phyloP scores from a whole-genome alignment of 2,888 invertebrate species.

The Cecidostiba fungosa region DNA sequence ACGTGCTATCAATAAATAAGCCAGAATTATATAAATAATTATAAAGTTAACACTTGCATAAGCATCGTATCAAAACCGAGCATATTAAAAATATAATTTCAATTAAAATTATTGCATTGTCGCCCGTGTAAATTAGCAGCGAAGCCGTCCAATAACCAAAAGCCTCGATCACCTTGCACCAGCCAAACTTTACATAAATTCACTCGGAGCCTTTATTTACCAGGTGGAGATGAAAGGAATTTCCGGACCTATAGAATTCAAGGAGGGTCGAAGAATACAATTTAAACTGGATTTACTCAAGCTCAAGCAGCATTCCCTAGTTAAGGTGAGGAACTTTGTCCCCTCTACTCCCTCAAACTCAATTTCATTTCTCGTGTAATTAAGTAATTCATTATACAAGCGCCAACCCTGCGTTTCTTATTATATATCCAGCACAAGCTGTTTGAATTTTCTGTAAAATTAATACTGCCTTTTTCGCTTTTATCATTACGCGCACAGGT shows the following conservation, averaged over 20 bases:
- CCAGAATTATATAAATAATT: too few relatives aligned
- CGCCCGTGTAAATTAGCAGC: background rate
- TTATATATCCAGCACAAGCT: background rate
- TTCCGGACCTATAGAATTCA: conserved; percentile 90
- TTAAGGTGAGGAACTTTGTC: conserved; percentile 80
- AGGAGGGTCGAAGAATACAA: conserved; percentile 88
- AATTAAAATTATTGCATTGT: background rate
- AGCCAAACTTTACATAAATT: background rate
- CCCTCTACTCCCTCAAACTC: conserved; percentile 10
- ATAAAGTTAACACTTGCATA: too few relatives aligned
- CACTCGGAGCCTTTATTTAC: background rate
- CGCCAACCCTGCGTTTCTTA: background rate
- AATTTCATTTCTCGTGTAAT: conserved; percentile 34
- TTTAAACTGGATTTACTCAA: conserved; percentile 89
- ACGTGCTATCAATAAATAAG: too few relatives aligned
- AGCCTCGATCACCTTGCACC: background rate
- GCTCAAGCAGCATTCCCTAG: conserved; percentile 87
- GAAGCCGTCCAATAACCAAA: background rate
- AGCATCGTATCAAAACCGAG: background rate
- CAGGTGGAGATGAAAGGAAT: conserved; percentile 91
- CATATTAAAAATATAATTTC: background rate
- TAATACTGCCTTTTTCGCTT: background rate
- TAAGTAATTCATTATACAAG: conserved; percentile 18
- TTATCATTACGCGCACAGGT: conserved; percentile 78
- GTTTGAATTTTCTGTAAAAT: background rate